A percentile compares a stretch with the other conserved stretches of the same genome.
These are phyloP conservation scores for Physella acuta DNA, from an alignment of 1,140 invertebrate species.

Conservation along the genomic window DNA sequence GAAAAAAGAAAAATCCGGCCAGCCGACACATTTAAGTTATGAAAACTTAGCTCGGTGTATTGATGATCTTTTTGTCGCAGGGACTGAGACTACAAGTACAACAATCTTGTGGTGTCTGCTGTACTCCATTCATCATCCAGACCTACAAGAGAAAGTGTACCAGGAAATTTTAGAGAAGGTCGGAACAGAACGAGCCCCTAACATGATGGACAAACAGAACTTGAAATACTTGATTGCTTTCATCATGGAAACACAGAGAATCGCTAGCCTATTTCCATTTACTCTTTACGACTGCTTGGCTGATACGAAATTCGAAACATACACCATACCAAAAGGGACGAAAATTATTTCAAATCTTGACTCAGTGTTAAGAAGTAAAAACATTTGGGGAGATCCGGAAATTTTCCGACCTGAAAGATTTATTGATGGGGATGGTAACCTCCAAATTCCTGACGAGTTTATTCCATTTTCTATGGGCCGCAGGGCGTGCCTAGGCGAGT, in stretches of 20 bases:
- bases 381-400: constrained; percentile 69
- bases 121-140: constrained; percentile 74
- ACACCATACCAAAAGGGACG: constrained; percentile 43
- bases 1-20: constrained; percentile 10
- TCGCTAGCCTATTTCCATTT: constrained; percentile 2
- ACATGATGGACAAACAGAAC: too few relatives aligned
- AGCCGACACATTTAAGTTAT: constrained; percentile 25
- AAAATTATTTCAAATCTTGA: neutral
- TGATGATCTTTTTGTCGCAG: too few relatives aligned
- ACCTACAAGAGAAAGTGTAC: constrained; percentile 76
- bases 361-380: neutral
- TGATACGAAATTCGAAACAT: constrained; percentile 45
- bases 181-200: constrained; percentile 68
- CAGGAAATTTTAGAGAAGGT: constrained; percentile 83
- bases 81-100: constrained; percentile 30
- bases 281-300: neutral
- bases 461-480: constrained; percentile 21
- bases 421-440: constrained; percentile 41
- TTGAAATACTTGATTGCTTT: too few relatives aligned
- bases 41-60: constrained; percentile 29
- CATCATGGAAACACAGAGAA: too few relatives aligned
- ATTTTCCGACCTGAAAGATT: constrained; percentile 70
- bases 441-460: constrained; percentile 18
- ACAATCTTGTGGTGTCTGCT: constrained; percentile 72
- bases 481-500: constrained; percentile 30